Percentiles rank a stretch among this genome's conserved stretches.
phyloP scores from a whole-genome alignment of 2,888 invertebrate genomes.

The Bimastos eiseni region DNA sequence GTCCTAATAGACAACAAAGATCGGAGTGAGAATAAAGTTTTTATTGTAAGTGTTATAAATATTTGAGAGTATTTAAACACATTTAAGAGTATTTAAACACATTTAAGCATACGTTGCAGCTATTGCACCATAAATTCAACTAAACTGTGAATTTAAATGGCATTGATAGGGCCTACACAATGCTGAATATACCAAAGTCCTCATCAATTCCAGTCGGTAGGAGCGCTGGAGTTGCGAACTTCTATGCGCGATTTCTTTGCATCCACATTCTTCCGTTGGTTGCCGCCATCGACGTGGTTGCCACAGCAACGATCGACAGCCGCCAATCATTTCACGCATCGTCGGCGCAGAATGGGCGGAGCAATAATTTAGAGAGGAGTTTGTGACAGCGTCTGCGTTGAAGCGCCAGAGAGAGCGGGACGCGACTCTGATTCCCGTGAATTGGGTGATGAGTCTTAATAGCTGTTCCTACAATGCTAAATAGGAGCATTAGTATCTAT shows the following conservation, averaged over 20 bases:
- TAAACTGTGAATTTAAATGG: no score
- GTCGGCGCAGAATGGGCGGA: not conserved
- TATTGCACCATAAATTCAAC: no score
- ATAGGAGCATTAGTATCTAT: not conserved
- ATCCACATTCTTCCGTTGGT: not conserved
- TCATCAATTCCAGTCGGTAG: not conserved
- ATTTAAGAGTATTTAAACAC: no score
- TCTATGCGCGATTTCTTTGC: not conserved
- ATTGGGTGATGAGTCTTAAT: not conserved
- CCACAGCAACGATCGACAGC: not conserved
- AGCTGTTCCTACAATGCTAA: not conserved
- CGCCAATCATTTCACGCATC: slow-evolving; percentile 6
- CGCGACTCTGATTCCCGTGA: not conserved
- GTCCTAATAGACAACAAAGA: no score
- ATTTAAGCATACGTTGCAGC: no score
- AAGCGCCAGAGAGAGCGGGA: not conserved
- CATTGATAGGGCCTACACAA: no score
- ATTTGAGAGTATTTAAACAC: no score
- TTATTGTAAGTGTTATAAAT: no score
- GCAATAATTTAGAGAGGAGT: slow-evolving; percentile 13
- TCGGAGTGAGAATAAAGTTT: no score
- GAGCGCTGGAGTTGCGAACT: not conserved
- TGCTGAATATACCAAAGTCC: not conserved
- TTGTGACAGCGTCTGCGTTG: not conserved
- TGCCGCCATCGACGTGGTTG: no score